A percentile compares a stretch with the other conserved stretches of the same genome.
Conservation (phyloP, 2,113 vertebrate species). For the Guaruba guarouba region DNA sequence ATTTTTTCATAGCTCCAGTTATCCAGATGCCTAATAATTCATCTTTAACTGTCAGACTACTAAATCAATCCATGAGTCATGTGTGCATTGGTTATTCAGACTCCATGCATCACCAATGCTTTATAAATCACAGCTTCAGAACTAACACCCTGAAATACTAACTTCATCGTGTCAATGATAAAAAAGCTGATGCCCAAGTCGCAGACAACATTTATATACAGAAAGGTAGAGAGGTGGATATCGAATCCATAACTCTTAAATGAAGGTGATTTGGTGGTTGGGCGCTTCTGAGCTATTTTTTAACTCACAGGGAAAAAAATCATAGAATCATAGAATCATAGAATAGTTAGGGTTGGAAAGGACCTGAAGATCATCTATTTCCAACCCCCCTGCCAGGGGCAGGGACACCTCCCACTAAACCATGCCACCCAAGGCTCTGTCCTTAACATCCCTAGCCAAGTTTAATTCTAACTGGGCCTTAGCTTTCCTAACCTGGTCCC, state of each 20-base stretch:
- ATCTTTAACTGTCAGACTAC: background rate
- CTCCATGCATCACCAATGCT: background rate
- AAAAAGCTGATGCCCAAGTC: background rate
- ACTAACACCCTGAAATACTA: background rate
- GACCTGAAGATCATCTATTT: too few species aligned
- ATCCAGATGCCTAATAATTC: background rate
- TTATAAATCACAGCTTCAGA: background rate
- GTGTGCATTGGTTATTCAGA: background rate
- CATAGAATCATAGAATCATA: too few species aligned
- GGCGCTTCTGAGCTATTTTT: background rate
- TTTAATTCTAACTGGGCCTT: too few species aligned
- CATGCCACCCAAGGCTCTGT: too few species aligned
- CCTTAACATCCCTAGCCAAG: too few species aligned
- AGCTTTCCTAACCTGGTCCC: too few species aligned
- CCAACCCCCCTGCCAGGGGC: too few species aligned
- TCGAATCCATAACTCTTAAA: background rate
- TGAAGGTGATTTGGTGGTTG: background rate
- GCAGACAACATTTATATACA: background rate
- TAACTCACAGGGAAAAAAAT: background rate
- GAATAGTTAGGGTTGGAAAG: too few species aligned
- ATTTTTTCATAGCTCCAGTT: background rate
- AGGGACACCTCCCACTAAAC: too few species aligned
- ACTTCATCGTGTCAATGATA: background rate
- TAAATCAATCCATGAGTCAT: background rate
- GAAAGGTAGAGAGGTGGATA: background rate